Evolutionary conservation across 2,797 vertebrate species (phyloP).

Genomic region (Eremophila alpestris): DNA sequence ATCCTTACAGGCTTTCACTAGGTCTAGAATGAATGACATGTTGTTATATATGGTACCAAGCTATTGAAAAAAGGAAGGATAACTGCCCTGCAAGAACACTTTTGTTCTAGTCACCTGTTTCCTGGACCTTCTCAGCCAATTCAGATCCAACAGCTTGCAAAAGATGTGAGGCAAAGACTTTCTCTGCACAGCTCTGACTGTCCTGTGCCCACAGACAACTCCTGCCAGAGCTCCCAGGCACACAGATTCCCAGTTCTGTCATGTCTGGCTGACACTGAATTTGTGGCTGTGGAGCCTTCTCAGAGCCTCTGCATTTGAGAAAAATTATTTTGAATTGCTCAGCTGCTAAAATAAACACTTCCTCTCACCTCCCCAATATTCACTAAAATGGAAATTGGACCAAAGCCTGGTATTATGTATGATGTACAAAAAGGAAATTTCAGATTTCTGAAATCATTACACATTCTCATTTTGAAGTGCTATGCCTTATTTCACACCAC

Average conservation of each 20-base stretch:
- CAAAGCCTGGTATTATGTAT: conserved; percentile 1
- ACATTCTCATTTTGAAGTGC: background rate
- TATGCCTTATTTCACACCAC: background rate
- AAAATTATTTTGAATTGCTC: background rate
- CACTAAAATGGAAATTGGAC: conserved; percentile 41
- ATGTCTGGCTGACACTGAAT: rapidly evolving
- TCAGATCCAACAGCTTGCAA: background rate
- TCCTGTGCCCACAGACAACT: background rate
- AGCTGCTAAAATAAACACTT: conserved; percentile 20
- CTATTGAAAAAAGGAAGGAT: background rate
- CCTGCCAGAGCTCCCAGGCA: background rate
- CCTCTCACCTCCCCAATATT: background rate
- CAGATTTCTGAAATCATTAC: background rate
- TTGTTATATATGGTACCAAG: background rate
- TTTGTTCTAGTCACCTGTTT: background rate
- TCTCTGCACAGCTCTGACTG: background rate
- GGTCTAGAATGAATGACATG: background rate
- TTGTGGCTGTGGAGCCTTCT: background rate
- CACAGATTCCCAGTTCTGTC: background rate
- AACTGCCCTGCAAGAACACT: background rate
- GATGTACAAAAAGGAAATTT: background rate
- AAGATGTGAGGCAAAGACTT: background rate
- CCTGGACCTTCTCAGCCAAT: background rate
- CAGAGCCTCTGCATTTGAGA: background rate
- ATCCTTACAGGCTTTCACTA: background rate